Evolutionary conservation across 1,140 invertebrate species (phyloP).

Genomic region (Polyergus mexicanus): DNA sequence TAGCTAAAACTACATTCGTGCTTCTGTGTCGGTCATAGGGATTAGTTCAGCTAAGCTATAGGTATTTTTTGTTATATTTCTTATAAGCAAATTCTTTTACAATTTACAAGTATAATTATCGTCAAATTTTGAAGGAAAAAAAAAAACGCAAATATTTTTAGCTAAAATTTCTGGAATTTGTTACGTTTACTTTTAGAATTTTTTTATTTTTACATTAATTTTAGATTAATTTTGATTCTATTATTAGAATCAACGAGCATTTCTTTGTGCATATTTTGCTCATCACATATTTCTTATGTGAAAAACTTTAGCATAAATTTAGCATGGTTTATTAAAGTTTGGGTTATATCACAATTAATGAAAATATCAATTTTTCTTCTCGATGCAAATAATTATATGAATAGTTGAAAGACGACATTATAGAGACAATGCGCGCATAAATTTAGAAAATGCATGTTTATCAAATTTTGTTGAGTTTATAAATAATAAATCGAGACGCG

Average conservation of each 20-base stretch:
- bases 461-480: constrained; percentile 37
- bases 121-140: neutral
- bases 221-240: neutral
- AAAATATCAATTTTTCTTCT: neutral
- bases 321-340: neutral
- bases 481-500: constrained; percentile 41
- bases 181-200: neutral
- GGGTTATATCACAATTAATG: neutral
- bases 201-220: neutral
- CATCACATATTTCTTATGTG: neutral
- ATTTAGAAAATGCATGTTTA: constrained; percentile 49
- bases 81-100: neutral
- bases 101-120: neutral
- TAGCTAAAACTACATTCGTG: constrained; percentile 51
- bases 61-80: constrained; percentile 42
- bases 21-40: constrained; percentile 33
- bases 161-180: neutral
- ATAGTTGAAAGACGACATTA: neutral
- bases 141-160: constrained; percentile 17
- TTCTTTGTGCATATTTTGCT: neutral
- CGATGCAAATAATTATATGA: neutral
- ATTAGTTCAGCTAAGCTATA: constrained; percentile 51
- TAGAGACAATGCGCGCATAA: constrained; percentile 12
- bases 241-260: neutral
- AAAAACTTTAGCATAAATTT: neutral